Percentiles rank a stretch among this genome's conserved stretches.
Conservation (phyloP, 2,888 invertebrate genomes). For the Drosophila mimica region DNA sequence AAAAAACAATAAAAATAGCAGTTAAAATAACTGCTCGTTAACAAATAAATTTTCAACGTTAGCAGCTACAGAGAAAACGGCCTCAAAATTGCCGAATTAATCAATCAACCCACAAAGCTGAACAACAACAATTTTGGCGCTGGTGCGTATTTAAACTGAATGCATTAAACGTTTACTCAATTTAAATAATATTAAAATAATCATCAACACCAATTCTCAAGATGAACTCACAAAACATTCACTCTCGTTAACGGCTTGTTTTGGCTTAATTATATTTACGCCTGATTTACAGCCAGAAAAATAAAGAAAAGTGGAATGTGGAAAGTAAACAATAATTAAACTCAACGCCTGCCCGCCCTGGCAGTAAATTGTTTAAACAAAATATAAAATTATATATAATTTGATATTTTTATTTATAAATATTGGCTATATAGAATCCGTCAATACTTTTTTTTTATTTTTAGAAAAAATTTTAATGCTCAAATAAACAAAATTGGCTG, state of each 20-base stretch:
- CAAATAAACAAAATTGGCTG: constrained; percentile 15
- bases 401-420: constrained; percentile 51
- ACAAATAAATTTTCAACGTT: constrained; percentile 3
- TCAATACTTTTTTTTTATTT: constrained; percentile 20
- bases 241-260: constrained; percentile 15
- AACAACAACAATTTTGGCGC: constrained; percentile 79
- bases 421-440: constrained; percentile 21
- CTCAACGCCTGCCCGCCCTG: constrained; percentile 9
- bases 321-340: constrained; percentile 45
- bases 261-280: constrained; percentile 33
- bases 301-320: constrained; percentile 32
- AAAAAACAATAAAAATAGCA: constrained; percentile 30
- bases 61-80: constrained; percentile 47
- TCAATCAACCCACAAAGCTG: constrained; percentile 78
- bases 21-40: constrained; percentile 26
- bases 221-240: constrained; percentile 18
- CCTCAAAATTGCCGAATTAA: constrained; percentile 82
- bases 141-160: constrained; percentile 55
- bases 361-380: constrained; percentile 33
- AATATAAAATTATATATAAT: constrained; percentile 41
- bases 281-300: constrained; percentile 37
- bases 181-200: constrained; percentile 1
- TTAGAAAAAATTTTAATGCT: constrained; percentile 8
- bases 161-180: not conserved
- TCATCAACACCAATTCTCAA: not conserved